Base-by-base conservation (phyloP, 2,113 vertebrate species). In the Lepus americanus region DNA sequence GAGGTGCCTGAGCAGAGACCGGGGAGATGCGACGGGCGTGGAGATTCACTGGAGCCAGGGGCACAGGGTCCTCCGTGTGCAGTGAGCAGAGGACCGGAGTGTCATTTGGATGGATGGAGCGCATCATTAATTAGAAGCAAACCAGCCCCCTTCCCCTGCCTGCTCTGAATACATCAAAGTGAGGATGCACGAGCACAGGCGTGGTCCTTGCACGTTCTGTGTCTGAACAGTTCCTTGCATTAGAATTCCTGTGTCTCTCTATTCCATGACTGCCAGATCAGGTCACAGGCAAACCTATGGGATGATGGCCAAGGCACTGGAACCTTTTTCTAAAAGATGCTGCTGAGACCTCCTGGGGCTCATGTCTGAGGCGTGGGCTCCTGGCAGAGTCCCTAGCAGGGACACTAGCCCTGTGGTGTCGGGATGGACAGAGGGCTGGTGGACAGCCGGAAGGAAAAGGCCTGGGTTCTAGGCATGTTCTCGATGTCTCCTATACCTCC, bases 71-170 rank as follows among this genome's bases (percentile, higher is more conserved):
- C 36, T 82, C 81, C 55, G 2, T 81, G 67, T 78, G 3, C 49
- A 25, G 51, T 0, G 1, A 89, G 79, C 8, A 66, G 36, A 67
- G 72, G 61, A 74, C 19, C 53, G n/a, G 64, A 85, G 61, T 80
- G 49, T 53, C 80, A 51, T 94, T 95, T 94, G 64, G 90, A 92
- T 70, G 89, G 76, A 96, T 11, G 59, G n/a, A 88, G 66, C 74
- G 25, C 82, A 76, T 89, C 66, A 55, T 96, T 94, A 90, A 96
- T 94, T 94, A 94, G 78, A 95, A 94, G 92, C 83, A 92, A 89
- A 94, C 89, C 31, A 74, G 64, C 49, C 90, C 36, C 49, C 80
- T 94, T 89, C 64, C 82, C 89, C 73, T 92, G 94, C 85, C 95
- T 92, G 94, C 90, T 93, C 82, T 25, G 82, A 96, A 77, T 91